Evolutionary conservation across 2,797 vertebrate genomes (phyloP), one percentile per base, ranked within the genome.

Genomic region (Myotis vivesi): DNA sequence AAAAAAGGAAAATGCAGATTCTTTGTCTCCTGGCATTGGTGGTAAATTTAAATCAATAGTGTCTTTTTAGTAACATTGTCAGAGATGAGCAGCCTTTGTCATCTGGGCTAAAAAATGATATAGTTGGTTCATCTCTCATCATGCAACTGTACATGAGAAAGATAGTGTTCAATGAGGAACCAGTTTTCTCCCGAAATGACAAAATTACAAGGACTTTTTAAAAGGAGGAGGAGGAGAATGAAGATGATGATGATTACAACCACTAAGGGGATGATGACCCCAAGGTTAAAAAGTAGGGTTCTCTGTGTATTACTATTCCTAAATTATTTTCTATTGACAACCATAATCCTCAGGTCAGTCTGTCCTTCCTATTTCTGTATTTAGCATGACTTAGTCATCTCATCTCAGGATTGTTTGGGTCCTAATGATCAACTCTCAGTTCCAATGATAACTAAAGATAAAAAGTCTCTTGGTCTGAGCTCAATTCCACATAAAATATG

Each of bases 401-500:
- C 20, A 79, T 33, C 23, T 68, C 19, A 95, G 33, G 83, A 94
- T 38, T 62, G 6, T 80, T 55, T 38, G 46, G 28, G 17, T 28
- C 20, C 22, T 49, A 30, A 75, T 68, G 23, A 51, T 73, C 11
- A 66, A 57, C 30, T 92, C 57, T 82, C 36, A 12, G 30, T 76
- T 92, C 20, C 12, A 80, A 22, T 66, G 19, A 79, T 51, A 23
- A 75, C 28, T 62, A 84, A 95, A 13, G 22, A 33, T 44, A 79
- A 62, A 92, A 87, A 68, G 5, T 33, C 13, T 46, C 81, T 88
- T 62, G 71, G n/a, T 90, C 57, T 84, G 46, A 90, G 4, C 23
- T 85, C 76, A 84, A 68, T 80, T 92, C 57, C 44, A 89, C 57
- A 49, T 83, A 22, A 68, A 93, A 66, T 83, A 49, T 53, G 41